These are phyloP conservation scores for Trichoplusia ni DNA, from an alignment of 1,140 invertebrate genomes.

Conservation along the genomic window DNA sequence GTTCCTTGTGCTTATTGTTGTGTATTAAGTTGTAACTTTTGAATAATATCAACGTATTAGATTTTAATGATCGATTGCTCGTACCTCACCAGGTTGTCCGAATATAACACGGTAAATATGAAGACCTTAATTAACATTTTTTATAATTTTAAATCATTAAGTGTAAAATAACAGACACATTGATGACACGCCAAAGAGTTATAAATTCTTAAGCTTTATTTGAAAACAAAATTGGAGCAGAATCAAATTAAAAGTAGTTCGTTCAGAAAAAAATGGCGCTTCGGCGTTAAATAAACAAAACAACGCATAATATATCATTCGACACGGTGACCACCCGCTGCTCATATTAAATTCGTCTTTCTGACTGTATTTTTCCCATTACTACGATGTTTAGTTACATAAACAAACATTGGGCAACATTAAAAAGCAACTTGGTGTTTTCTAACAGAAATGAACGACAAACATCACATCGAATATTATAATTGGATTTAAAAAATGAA, in stretches of 20 bases:
- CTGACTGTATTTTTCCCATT: conserved; percentile 39
- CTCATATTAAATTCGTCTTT: conserved; percentile 42
- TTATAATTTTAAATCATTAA: too few species aligned
- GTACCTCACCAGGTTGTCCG: too few species aligned
- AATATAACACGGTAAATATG: too few species aligned
- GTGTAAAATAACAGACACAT: background rate
- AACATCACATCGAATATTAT: conserved; percentile 5
- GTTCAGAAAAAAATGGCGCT: conserved; percentile 30
- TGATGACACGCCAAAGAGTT: background rate
- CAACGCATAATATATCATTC: conserved; percentile 48
- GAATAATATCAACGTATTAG: too few species aligned
- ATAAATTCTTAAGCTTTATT: conserved; percentile 3
- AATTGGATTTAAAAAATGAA: conserved; percentile 13
- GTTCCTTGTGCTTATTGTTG: too few species aligned
- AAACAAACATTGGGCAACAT: conserved; percentile 26
- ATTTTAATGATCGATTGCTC: too few species aligned
- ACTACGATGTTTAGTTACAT: conserved; percentile 32
- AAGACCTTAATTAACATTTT: too few species aligned
- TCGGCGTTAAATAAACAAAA: conserved; percentile 48
- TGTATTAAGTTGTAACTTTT: too few species aligned
- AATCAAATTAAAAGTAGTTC: conserved; percentile 21
- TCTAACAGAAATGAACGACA: conserved; percentile 22
- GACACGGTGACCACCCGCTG: conserved; percentile 47
- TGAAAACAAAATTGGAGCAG: conserved; percentile 23
- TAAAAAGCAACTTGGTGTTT: conserved; percentile 25